phyloP scores from a whole-genome alignment of 2,113 vertebrate genomes.

The Furnarius figulus region DNA sequence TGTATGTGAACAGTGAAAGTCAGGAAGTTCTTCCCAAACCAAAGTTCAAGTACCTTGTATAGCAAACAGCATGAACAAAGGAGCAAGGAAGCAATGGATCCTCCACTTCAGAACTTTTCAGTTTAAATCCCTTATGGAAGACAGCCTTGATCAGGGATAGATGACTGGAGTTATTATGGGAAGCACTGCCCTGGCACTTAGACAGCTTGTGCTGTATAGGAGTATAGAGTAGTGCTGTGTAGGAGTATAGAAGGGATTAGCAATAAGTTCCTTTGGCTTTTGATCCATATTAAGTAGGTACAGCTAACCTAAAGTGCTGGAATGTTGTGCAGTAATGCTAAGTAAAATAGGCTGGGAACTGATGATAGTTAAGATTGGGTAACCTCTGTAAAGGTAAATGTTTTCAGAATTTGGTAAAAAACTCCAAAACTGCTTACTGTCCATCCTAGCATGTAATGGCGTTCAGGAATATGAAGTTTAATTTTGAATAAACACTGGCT shows the following conservation, averaged over 20 bases:
- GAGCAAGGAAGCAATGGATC: neutral
- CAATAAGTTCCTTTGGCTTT: neutral
- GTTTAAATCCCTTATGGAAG: neutral
- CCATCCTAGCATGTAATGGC: neutral
- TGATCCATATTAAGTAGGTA: neutral
- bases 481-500: neutral
- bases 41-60: neutral
- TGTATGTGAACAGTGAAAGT: neutral
- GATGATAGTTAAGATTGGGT: neutral
- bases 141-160: neutral
- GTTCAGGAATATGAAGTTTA: neutral
- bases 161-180: fast-evolving
- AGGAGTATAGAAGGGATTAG: neutral
- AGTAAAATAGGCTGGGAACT: neutral
- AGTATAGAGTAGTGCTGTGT: neutral
- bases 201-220: neutral
- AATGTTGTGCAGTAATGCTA: neutral
- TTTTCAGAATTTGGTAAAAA: neutral
- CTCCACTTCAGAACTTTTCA: neutral
- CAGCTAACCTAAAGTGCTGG: neutral
- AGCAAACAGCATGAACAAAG: neutral
- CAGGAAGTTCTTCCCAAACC: neutral
- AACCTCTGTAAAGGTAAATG: neutral
- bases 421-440: neutral
- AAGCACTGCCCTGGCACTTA: neutral